Percentiles rank a stretch among this genome's conserved stretches.
Evolutionary conservation across 2,888 invertebrate species (phyloP).

Genomic region (Mycogona germanica): DNA sequence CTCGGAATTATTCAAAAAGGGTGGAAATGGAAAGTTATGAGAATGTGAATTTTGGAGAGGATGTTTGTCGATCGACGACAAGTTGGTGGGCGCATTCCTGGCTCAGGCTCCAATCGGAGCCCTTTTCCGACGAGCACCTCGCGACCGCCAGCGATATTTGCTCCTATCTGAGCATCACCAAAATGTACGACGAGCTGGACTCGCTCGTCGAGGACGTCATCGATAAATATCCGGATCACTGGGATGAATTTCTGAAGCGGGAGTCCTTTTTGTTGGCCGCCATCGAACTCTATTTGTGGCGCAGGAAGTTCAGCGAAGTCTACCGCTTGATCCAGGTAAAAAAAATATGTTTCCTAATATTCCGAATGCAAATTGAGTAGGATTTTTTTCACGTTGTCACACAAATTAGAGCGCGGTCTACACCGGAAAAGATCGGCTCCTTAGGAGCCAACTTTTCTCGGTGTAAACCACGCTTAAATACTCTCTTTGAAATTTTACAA

Average conservation of each 20-base stretch:
- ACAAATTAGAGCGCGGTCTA: too few relatives aligned
- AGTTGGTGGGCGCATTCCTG: too few relatives aligned
- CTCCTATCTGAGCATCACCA: background rate
- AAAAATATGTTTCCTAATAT: background rate
- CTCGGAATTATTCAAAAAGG: too few relatives aligned
- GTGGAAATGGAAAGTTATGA: background rate
- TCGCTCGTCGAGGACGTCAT: background rate
- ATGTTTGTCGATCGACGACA: too few relatives aligned
- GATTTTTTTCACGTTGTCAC: too few relatives aligned
- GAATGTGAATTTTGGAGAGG: too few relatives aligned
- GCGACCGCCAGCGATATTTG: too few relatives aligned
- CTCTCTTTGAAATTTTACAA: background rate
- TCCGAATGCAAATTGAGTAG: background rate
- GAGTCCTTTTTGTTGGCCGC: background rate
- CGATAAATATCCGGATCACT: background rate
- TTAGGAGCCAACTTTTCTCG: too few relatives aligned
- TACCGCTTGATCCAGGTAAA: constrained; percentile 3
- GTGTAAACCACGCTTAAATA: too few relatives aligned
- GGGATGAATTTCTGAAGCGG: background rate
- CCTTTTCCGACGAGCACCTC: too few relatives aligned
- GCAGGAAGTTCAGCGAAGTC: background rate
- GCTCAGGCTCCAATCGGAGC: too few relatives aligned
- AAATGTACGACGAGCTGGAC: background rate
- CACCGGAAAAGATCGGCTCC: too few relatives aligned
- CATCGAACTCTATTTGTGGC: background rate